A percentile compares a stretch with the other conserved stretches of the same genome.
phyloP scores from a whole-genome alignment of 2,797 vertebrate species.

The Chanos chanos region DNA sequence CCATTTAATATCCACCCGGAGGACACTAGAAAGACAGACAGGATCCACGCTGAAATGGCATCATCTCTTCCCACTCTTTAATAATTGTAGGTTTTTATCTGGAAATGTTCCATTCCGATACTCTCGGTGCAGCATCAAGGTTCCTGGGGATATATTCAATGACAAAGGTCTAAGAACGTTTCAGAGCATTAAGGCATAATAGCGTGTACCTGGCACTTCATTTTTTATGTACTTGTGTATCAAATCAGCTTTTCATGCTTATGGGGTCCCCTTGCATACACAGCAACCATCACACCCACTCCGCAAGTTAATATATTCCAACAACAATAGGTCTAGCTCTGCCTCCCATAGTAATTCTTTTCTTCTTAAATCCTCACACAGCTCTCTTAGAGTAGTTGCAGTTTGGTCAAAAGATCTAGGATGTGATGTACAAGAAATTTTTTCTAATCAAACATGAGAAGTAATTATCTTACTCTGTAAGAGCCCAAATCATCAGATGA shows the following conservation, averaged over 20 bases:
- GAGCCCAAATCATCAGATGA: constrained; percentile 2
- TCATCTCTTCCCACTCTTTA: neutral
- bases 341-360: neutral
- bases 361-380: neutral
- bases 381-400: neutral
- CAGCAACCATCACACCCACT: neutral
- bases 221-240: constrained; percentile 7
- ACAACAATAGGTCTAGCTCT: neutral
- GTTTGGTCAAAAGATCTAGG: neutral
- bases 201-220: neutral
- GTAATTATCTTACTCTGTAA: neutral
- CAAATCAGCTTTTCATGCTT: neutral
- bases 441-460: neutral
- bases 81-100: constrained; percentile 1
- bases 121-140: neutral
- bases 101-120: neutral
- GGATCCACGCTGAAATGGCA: neutral
- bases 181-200: constrained; percentile 11
- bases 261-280: neutral
- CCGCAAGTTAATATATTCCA: neutral
- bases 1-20: constrained; percentile 4
- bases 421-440: neutral
- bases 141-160: neutral
- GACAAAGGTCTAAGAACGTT: constrained; percentile 5
- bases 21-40: neutral